Conservation (phyloP, 2,113 vertebrate species). For the Tonatia bakeri region DNA sequence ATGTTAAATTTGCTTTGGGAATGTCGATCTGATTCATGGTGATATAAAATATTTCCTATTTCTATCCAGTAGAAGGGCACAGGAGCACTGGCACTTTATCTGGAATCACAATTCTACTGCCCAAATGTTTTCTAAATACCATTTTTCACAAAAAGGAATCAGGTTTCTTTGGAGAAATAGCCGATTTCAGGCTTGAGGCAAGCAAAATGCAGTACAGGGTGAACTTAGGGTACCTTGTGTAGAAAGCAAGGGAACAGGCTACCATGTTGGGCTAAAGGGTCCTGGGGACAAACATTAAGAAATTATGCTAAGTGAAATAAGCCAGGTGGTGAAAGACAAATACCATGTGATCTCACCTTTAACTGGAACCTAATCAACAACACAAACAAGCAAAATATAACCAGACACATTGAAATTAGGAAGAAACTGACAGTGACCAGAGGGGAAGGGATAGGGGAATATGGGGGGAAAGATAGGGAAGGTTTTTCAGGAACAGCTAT, state of each 20-base stretch:
- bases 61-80: neutral
- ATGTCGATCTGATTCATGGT: neutral
- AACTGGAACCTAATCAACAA: too few relatives aligned
- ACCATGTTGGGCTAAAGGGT: neutral
- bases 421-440: too few relatives aligned
- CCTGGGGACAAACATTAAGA: neutral
- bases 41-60: neutral
- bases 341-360: too few relatives aligned
- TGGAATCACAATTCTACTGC: neutral
- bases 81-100: neutral
- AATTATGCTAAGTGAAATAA: neutral
- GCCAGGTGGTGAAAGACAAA: too few relatives aligned
- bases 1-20: neutral
- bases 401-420: too few relatives aligned
- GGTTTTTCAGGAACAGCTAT: too few relatives aligned
- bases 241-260: neutral
- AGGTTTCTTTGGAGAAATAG: neutral
- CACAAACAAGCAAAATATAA: too few relatives aligned
- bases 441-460: too few relatives aligned
- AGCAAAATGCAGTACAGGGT: neutral
- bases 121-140: neutral
- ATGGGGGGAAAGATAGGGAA: too few relatives aligned
- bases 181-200: neutral
- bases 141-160: neutral
- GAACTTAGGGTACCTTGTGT: neutral